Conservation (phyloP, 2,113 vertebrate genomes). For the Sceloporus tristichus region DNA sequence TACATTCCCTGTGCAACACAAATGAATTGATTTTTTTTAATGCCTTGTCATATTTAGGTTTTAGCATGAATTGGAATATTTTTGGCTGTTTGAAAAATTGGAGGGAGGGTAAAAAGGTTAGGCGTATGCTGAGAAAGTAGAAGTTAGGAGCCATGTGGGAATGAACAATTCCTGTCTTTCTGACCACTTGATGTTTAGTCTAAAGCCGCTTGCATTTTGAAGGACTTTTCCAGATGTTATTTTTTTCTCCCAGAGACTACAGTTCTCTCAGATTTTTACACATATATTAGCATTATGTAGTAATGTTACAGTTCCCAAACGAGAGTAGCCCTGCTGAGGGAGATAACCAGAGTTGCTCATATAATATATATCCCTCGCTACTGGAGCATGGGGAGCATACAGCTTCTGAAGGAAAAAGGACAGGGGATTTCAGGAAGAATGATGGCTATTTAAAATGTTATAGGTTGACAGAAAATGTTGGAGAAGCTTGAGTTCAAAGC, state of each 20-base stretch:
- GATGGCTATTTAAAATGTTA: too few species aligned
- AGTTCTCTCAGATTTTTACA: neutral
- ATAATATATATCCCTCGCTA: too few species aligned
- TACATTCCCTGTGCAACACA: neutral
- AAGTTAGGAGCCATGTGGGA: neutral
- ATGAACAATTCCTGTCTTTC: too few species aligned
- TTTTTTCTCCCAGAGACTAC: neutral
- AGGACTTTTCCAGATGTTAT: neutral
- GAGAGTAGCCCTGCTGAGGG: neutral
- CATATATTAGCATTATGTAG: neutral
- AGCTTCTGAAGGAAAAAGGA: too few species aligned
- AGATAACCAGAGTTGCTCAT: too few species aligned
- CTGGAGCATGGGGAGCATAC: too few species aligned
- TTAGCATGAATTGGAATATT: neutral
- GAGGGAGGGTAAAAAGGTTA: neutral
- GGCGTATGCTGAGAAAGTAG: neutral
- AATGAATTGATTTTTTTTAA: neutral
- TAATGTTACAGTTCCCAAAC: neutral
- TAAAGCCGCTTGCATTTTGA: neutral
- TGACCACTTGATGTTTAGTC: neutral
- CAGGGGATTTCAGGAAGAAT: too few species aligned
- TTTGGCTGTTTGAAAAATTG: neutral
- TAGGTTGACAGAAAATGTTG: too few species aligned
- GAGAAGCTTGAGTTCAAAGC: too few species aligned
- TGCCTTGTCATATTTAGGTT: neutral